These are phyloP conservation scores for Tridacna gigas DNA, from an alignment of 2,888 invertebrate genomes.

Conservation along the genomic window DNA sequence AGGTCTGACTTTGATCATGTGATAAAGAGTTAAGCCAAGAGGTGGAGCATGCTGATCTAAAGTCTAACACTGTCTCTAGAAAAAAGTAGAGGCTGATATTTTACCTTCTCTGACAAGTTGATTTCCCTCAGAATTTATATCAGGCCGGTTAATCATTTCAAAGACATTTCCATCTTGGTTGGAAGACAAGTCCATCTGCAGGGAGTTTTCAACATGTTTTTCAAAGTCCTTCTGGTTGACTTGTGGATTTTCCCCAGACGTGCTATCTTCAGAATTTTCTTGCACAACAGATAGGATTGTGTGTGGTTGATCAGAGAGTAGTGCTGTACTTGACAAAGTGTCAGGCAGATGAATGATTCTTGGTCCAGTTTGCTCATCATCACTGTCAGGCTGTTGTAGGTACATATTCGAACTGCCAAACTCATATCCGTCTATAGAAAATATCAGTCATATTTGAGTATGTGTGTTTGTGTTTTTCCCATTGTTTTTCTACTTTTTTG, in stretches of 20 bases:
- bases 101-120: not conserved
- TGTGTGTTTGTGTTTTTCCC: too few relatives aligned
- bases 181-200: conserved; percentile 37
- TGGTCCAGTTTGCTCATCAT: not conserved
- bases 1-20: too few relatives aligned
- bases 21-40: too few relatives aligned
- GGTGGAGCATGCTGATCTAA: too few relatives aligned
- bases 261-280: not conserved
- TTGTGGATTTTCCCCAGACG: conserved; percentile 1
- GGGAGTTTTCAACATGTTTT: conserved; percentile 5
- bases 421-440: conserved; percentile 26
- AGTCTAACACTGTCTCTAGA: too few relatives aligned
- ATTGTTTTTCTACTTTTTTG: too few relatives aligned
- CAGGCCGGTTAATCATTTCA: conserved; percentile 39
- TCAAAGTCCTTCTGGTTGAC: conserved; percentile 19
- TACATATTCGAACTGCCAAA: conserved; percentile 34
- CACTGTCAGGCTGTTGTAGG: conserved; percentile 28
- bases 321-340: not conserved
- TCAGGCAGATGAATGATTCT: conserved; percentile 5
- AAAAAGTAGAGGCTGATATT: too few relatives aligned
- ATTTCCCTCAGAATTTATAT: not conserved
- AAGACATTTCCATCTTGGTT: conserved; percentile 46
- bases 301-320: not conserved
- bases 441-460: not conserved
- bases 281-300: conserved; percentile 2